phyloP scores from a whole-genome alignment of 1,140 invertebrate species.

The Amphibalanus amphitrite region DNA sequence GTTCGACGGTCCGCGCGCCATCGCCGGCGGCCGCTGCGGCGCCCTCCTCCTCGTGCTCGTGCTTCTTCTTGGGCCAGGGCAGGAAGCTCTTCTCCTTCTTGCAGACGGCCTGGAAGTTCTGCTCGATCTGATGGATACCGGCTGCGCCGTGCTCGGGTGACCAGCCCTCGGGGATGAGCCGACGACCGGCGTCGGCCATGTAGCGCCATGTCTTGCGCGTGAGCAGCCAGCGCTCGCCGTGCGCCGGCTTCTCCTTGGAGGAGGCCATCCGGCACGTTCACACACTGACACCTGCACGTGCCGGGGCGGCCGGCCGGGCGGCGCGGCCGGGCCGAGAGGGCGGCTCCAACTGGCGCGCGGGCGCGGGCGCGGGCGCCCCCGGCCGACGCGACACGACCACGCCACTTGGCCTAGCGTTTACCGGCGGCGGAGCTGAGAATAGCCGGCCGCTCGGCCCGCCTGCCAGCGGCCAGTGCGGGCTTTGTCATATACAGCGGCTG shows the following conservation, averaged over 20 bases:
- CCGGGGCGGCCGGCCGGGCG: no score
- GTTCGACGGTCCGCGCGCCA: not conserved
- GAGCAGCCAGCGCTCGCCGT: slow-evolving; percentile 54
- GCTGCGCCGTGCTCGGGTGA: slow-evolving; percentile 39
- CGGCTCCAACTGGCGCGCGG: not conserved
- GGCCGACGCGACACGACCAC: not conserved
- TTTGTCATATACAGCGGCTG: not conserved
- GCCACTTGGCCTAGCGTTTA: slow-evolving; percentile 1
- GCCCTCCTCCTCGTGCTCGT: slow-evolving; percentile 19
- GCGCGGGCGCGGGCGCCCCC: no score
- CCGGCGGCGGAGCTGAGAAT: not conserved
- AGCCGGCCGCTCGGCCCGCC: not conserved
- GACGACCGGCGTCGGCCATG: slow-evolving; percentile 71
- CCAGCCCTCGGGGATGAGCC: slow-evolving; percentile 51
- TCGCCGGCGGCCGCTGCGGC: not conserved
- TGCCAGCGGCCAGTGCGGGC: not conserved
- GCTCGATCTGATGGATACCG: slow-evolving; percentile 57
- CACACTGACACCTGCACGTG: no score
- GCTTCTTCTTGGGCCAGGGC: slow-evolving; percentile 45
- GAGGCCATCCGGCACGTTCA: no score
- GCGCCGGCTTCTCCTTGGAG: not conserved
- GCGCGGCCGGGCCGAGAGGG: no score
- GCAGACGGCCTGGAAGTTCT: slow-evolving; percentile 65
- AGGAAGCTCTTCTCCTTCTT: slow-evolving; percentile 54
- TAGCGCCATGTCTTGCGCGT: slow-evolving; percentile 76